Evolutionary conservation across 2,888 invertebrate species (phyloP).

Genomic region (Magallana nippona): DNA sequence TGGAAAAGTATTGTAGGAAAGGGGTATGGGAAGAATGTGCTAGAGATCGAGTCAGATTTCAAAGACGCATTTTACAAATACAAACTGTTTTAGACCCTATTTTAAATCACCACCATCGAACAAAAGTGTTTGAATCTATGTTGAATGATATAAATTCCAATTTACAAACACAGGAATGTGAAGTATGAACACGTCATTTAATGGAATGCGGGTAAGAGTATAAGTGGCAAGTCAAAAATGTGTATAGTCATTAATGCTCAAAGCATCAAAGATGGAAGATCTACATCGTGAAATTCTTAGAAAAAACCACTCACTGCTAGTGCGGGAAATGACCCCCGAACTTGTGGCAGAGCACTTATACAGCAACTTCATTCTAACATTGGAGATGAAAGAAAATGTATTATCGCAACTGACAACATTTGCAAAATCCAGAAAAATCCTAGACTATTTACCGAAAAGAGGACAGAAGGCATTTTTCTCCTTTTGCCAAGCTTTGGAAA

Average conservation of each 20-base stretch:
- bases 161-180: not conserved
- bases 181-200: conserved; percentile 14
- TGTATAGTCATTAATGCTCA: not conserved
- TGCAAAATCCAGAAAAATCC: not conserved
- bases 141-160: not conserved
- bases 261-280: not conserved
- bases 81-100: conserved; percentile 8
- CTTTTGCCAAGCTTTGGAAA: no score
- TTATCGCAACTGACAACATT: not conserved
- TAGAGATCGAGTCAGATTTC: not conserved
- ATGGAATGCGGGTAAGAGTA: not conserved
- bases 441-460: not conserved
- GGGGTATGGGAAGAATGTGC: conserved; percentile 1
- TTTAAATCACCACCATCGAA: not conserved
- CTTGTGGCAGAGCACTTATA: not conserved
- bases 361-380: not conserved
- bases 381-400: not conserved
- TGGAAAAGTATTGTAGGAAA: not conserved
- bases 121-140: not conserved
- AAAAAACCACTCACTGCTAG: not conserved
- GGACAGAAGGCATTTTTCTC: not conserved
- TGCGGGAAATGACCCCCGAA: not conserved
- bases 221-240: not conserved
- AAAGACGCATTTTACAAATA: no score
- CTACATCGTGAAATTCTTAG: conserved; percentile 1